Evolutionary conservation across 2,888 invertebrate genomes (phyloP), one percentile per base, ranked within the genome.

Genomic region (Elegia similella): DNA sequence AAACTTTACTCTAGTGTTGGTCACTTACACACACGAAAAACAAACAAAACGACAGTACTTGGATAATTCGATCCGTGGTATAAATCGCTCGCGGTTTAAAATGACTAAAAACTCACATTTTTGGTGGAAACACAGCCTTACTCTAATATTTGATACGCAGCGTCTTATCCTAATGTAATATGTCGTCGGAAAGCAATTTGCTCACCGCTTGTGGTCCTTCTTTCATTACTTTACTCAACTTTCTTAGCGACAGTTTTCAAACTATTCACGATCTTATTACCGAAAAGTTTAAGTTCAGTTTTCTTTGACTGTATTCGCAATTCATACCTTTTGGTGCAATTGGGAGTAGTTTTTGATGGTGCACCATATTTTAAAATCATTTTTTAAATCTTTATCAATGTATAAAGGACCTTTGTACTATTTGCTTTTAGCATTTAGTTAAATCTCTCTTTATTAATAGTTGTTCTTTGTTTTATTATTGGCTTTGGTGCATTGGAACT

Each of bases 141-240:
- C 2, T 3, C 23, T 23, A 23, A 23, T 23, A 2, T 23, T 23
- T 23, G 23, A 13, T 42, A 43, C 6, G 15, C 43, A 15, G 43
- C 68, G 59, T 58, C 60, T 66, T 68, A 67, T 74, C 69, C 82
- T 87, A 88, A 88, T 88, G 88, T 81, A 77, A 82, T 80, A 73
- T 84, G 85, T 88, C 89, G 87, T 89, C 84, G 82, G 78, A 87
- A 88, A 88, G 84, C 88, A 86, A 90, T 90, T 89, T 90, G 86
- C 83, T 75, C 86, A 64, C 85, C 72, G 78, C 82, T 74, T 84
- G 87, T 75, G 86, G 87, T 84, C 86, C 77, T 82, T 80, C 80
- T 83, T 84, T 85, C 83, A 85, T 86, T 84, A 86, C 80, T 70
- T 43, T 47, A 44, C 32, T 16, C 50, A 30, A 32, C 10, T 16